Percentiles rank a stretch among this genome's conserved stretches.
These are phyloP conservation scores for Anser brachyrhynchus DNA, from an alignment of 2,113 vertebrate species.

Conservation along the genomic window DNA sequence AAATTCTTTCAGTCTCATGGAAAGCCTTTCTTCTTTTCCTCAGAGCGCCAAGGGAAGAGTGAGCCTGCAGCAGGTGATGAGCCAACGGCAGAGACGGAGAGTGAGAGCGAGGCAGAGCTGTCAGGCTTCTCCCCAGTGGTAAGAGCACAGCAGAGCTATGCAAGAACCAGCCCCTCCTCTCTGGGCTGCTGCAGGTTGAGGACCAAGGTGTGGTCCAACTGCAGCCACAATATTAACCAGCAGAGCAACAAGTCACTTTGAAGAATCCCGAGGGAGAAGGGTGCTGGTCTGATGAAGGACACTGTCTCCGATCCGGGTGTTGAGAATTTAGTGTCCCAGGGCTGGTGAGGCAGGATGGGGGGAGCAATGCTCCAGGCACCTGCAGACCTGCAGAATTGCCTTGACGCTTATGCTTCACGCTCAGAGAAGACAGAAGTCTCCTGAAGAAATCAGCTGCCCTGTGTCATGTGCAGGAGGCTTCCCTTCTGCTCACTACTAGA, in stretches of 20 bases:
- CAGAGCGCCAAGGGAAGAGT: constrained; percentile 84
- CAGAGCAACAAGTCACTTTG: background rate
- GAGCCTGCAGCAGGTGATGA: constrained; percentile 87
- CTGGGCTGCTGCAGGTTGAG: background rate
- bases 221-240: background rate
- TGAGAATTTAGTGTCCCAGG: background rate
- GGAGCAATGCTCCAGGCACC: background rate
- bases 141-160: constrained; percentile 41
- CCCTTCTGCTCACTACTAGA: background rate
- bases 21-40: background rate
- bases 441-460: background rate
- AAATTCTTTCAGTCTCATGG: background rate
- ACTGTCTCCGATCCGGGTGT: background rate
- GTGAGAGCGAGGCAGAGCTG: constrained; percentile 95
- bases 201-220: background rate
- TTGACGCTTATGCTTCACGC: background rate
- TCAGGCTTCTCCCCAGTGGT: constrained; percentile 94
- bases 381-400: background rate
- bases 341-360: background rate
- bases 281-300: background rate
- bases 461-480: background rate
- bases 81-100: constrained; percentile 92
- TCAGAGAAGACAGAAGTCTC: background rate
- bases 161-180: background rate
- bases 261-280: background rate